Evolutionary conservation across 1,140 invertebrate species (phyloP).

Genomic region (Proales similis): DNA sequence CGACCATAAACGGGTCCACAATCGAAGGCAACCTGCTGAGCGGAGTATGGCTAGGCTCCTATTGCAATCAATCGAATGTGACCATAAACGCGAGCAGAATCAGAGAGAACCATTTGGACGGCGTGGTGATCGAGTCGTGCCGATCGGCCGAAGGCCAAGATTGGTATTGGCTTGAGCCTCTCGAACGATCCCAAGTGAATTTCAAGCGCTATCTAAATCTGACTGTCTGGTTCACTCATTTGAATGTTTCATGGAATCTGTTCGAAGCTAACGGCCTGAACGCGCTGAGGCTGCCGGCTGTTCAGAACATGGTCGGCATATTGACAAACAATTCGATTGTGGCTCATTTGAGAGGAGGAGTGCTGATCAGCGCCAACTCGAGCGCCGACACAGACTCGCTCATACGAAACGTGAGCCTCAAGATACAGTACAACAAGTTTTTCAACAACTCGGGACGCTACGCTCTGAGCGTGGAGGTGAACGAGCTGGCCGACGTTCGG

Average conservation of each 20-base stretch:
- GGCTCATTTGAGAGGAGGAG: constrained; percentile 69
- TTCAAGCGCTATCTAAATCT: constrained; percentile 8
- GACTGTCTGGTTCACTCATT: constrained; percentile 26
- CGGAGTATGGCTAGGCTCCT: constrained; percentile 38
- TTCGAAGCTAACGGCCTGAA: constrained; percentile 47
- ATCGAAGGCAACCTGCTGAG: constrained; percentile 44
- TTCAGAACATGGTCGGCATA: constrained; percentile 48
- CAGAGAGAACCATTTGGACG: constrained; percentile 11
- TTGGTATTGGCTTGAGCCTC: background rate
- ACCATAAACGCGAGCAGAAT: constrained; percentile 19
- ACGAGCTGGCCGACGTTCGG: constrained; percentile 65
- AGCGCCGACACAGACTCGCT: constrained; percentile 51
- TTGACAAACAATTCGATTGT: constrained; percentile 68
- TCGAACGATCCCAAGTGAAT: background rate
- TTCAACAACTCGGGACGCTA: constrained; percentile 74
- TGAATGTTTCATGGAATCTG: constrained; percentile 47
- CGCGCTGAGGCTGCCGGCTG: constrained; percentile 46
- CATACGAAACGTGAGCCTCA: constrained; percentile 54
- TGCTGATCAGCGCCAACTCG: constrained; percentile 69
- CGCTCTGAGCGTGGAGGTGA: constrained; percentile 75
- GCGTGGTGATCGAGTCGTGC: constrained; percentile 22
- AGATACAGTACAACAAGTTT: constrained; percentile 81
- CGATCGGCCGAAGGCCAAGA: background rate
- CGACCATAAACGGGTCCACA: constrained; percentile 45
- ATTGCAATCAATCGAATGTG: constrained; percentile 34